phyloP scores from a whole-genome alignment of 1,140 invertebrate species.

The Cepaea nemoralis region DNA sequence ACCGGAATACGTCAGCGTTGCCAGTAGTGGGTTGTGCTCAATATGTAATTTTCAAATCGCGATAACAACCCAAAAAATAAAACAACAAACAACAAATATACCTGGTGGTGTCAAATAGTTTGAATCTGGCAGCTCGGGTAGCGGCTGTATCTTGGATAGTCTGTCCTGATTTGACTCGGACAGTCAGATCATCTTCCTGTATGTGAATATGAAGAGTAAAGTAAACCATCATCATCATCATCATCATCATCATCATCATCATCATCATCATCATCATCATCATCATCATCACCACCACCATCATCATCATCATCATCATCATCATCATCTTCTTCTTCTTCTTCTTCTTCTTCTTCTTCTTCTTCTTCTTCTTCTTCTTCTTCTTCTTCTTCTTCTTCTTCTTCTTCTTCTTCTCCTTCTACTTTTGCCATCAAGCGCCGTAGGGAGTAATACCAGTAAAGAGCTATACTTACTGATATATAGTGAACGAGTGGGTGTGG shows the following conservation, averaged over 20 bases:
- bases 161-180: neutral
- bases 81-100: neutral
- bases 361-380: neutral
- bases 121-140: neutral
- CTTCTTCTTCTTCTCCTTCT: no score
- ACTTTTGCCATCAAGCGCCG: no score
- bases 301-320: neutral
- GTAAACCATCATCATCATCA: no score
- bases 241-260: no score
- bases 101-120: neutral
- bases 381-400: no score
- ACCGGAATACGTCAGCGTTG: no score
- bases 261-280: neutral
- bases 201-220: no score
- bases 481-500: no score
- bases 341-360: neutral
- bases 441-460: no score
- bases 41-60: no score
- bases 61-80: neutral
- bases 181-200: slow-evolving; percentile 1
- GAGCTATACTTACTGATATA: no score
- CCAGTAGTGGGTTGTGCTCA: no score
- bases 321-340: neutral
- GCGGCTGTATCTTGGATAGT: neutral
- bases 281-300: neutral